Evolutionary conservation across 2,113 vertebrate genomes (phyloP).

Genomic region (Raphicerus campestris): DNA sequence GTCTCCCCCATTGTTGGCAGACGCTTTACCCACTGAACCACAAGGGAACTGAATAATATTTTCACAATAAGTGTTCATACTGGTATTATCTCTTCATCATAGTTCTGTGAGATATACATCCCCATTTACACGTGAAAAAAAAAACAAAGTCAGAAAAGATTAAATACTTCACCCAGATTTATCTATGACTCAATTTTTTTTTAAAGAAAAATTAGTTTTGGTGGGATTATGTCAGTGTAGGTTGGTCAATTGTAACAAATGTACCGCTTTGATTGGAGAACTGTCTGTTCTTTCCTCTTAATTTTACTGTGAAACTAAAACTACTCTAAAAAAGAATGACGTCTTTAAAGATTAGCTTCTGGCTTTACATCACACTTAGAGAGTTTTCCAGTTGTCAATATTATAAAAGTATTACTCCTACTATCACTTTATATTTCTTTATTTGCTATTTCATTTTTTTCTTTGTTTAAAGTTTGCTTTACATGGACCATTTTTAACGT

Average conservation of each 20-base stretch:
- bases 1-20: too few species aligned
- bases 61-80: neutral
- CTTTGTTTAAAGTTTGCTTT: neutral
- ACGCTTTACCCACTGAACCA: too few species aligned
- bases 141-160: neutral
- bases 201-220: neutral
- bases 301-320: neutral
- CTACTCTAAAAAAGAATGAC: neutral
- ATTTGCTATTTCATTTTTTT: neutral
- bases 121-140: neutral
- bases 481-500: neutral
- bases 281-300: neutral
- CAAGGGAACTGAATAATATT: neutral
- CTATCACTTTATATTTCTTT: neutral
- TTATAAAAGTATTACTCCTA: neutral
- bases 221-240: neutral
- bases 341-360: neutral
- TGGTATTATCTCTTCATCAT: neutral
- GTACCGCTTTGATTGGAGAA: neutral
- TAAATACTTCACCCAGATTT: neutral
- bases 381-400: neutral
- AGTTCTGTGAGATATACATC: neutral
- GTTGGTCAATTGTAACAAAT: neutral
- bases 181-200: neutral
- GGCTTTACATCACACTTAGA: neutral